Percentiles rank a stretch among this genome's conserved stretches.
Evolutionary conservation across 2,113 vertebrate species (phyloP).

Genomic region (Tachycineta bicolor): DNA sequence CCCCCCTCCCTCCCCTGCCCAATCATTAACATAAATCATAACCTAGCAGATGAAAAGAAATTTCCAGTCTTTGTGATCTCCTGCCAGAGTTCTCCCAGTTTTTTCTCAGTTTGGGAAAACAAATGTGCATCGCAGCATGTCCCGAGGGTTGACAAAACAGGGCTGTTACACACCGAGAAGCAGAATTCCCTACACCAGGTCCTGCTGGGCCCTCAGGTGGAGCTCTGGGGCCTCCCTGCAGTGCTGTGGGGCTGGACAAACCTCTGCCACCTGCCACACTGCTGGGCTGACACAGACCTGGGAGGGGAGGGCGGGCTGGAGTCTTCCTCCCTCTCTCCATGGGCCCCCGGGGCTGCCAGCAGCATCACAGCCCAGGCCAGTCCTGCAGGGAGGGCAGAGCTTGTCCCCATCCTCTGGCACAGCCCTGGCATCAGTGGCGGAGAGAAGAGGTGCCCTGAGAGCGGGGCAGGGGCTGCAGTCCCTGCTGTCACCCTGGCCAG

Average conservation of each 20-base stretch:
- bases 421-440: neutral
- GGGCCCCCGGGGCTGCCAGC: neutral
- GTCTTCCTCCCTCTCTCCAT: neutral
- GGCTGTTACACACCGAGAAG: neutral
- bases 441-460: neutral
- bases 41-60: conserved; percentile 69
- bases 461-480: neutral
- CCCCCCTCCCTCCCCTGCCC: conserved; percentile 54
- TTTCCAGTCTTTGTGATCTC: conserved; percentile 65
- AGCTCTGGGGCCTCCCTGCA: neutral
- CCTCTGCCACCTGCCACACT: neutral
- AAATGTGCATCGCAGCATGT: conserved; percentile 52
- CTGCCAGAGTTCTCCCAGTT: conserved; percentile 62
- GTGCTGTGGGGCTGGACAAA: neutral
- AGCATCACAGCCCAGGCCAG: neutral
- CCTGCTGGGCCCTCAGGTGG: neutral
- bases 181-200: neutral
- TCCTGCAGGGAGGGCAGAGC: neutral
- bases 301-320: fast-evolving
- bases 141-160: neutral
- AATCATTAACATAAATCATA: conserved; percentile 69
- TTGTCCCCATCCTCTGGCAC: neutral
- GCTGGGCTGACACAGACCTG: fast-evolving
- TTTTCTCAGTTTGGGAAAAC: conserved; percentile 61
- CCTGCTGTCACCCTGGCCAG: neutral